These are phyloP conservation scores for Chymomyza fuscimana DNA, from an alignment of 2,888 invertebrate genomes.

Conservation along the genomic window DNA sequence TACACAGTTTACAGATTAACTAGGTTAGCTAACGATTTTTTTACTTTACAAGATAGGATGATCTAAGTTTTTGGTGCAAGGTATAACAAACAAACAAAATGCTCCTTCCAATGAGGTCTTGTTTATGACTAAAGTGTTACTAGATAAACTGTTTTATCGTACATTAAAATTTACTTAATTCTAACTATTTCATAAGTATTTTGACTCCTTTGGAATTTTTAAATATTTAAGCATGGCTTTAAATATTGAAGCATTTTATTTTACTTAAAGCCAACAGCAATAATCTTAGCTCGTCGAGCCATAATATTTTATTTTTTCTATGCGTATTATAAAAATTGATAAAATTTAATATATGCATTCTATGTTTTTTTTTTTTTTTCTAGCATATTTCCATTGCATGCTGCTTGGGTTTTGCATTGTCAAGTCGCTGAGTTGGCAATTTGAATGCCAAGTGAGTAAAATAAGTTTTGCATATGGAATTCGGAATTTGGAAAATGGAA, in stretches of 20 bases:
- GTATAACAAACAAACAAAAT: no score
- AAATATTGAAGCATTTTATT: background rate
- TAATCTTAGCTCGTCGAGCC: no score
- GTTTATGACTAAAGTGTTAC: no score
- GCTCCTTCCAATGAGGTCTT: no score
- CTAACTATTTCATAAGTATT: no score
- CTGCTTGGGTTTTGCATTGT: conserved; percentile 7
- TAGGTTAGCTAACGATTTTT: no score
- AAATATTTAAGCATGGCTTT: background rate
- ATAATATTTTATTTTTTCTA: background rate
- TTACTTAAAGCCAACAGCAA: background rate
- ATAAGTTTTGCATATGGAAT: conserved; percentile 25
- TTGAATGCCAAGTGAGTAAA: background rate
- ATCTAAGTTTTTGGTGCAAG: no score
- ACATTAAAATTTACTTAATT: no score
- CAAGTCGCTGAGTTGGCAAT: conserved; percentile 31
- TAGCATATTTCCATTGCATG: background rate
- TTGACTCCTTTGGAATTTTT: no score
- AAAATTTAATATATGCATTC: background rate
- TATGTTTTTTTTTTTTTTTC: background rate
- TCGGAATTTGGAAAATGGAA: conserved; percentile 30
- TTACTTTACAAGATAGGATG: no score
- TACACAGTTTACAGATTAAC: no score
- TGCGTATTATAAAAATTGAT: background rate
- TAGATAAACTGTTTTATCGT: no score